Evolutionary conservation across 2,113 vertebrate genomes (phyloP), one percentile per base, ranked within the genome.

Genomic region (Phainopepla nitens): DNA sequence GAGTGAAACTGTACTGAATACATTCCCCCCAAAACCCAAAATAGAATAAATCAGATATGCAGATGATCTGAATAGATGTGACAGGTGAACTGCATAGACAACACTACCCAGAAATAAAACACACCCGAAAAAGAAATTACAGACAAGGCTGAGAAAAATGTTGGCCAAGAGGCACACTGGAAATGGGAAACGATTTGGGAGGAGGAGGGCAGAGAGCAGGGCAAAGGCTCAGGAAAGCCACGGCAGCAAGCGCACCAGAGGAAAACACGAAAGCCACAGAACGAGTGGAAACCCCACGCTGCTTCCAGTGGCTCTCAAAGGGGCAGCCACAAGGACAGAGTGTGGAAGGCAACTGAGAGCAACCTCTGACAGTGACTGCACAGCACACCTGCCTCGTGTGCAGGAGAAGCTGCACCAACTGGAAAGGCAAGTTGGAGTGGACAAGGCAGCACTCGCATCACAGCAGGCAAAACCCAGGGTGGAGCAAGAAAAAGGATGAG

Each of bases 371-470:
- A 64, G 36, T 4, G 61, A 51, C 70, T 60, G 20, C n/a, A 44
- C 57, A 56, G 20, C 44, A 36, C 44, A 24, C 12, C 8, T 9
- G 1, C 49, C 7, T 7, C 2, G 6, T 4, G 29, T 1, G 3
- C 23, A n/a, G 25, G 17, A 80, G 76, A 19, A 77, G 90, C 93
- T 47, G 64, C 2, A 66, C 79, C 3, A 81, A 92, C 93, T 25
- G 47, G 94, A 95, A 95, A 81, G 60, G 82, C 93, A 50, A 81
- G 95, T 25, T 36, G 42, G 64, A 41, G 53, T 78, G 69, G 71
- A 42, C 68, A 11, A 35, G 1, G 3, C 6, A 4, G 29, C 20
- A 3, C 61, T 68, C 0, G 0, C 35, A 27, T 11, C 4, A 8
- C 3, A 19, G 50, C 22, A 94, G 29, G 10, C 16, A 70, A 76